Base-by-base conservation (phyloP, 2,113 vertebrate genomes). In the Hippocampus comes region DNA sequence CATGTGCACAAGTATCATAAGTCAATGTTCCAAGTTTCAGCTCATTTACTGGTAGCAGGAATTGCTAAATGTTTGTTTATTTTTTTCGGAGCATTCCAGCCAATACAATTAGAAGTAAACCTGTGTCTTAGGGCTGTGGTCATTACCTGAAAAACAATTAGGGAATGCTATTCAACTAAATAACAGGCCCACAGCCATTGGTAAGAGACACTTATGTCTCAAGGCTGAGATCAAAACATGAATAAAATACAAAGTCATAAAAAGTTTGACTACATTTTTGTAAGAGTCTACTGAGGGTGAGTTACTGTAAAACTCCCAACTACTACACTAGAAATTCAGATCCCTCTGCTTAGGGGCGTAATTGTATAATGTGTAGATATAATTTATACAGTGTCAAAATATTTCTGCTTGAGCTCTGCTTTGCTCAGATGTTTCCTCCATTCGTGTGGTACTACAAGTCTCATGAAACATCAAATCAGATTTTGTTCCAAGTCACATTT, bases 11-110 rank as follows among this genome's bases (percentile, higher is more conserved):
- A 30, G 57, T 27, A 30, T 15, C 57, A 64, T 64, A 9, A 8
- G 21, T 65, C 41, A 43, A 46, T 38, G 18, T 53, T 56, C 9
- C 20, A 49, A 20, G 18, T 46, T 78, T 68, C n/a, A 61, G 20
- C 53, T 63, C 55, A 66, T 72, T 69, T 73, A 38, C 34, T 38
- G 34, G 34, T 46, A 38, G 61, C 38, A 27, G 59, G 27, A 20
- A 51, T 57, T 64, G 57, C n/a, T 15, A 18, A n/a, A 60, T 63
- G 60, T 38, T 41, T 63, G 60, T 38, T 63, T 38, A 63, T 34
- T 34, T n/a, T 49, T 53, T 53, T 53, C 51, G 9, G 9, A 53
- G 51, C 51, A 7, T 53, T 53, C 20, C 51, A 21, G 51, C 51
- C 20, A 49, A 18, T 49, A 17, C 25, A 27, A 34, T 60, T 43